Percentiles rank a stretch among this genome's conserved stretches.
Evolutionary conservation across 2,888 invertebrate genomes (phyloP).

Genomic region (Gastracanthus pulcherrimus): DNA sequence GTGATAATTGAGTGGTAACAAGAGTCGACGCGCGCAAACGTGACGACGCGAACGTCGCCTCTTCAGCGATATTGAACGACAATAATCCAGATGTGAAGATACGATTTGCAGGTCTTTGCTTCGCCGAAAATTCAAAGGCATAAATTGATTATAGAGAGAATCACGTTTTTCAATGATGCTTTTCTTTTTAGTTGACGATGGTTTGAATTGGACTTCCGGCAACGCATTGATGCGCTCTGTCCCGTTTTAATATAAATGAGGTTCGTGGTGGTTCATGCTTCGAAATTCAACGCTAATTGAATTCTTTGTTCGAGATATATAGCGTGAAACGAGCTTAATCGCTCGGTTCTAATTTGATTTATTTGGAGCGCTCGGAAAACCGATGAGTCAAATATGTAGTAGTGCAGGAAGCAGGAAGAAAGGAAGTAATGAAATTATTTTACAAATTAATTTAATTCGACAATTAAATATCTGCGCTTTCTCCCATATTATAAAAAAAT

Average conservation of each 20-base stretch:
- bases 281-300: not conserved
- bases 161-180: not conserved
- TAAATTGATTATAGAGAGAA: not conserved
- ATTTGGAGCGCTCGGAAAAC: not conserved
- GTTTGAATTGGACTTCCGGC: not conserved
- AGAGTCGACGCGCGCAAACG: constrained; percentile 2
- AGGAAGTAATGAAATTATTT: not conserved
- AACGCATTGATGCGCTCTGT: no score
- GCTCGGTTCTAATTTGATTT: not conserved
- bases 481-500: no score
- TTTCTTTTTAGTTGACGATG: not conserved
- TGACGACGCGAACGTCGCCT: constrained; percentile 23
- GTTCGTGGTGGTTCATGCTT: not conserved
- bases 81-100: no score
- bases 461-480: not conserved
- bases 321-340: not conserved
- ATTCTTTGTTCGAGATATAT: constrained; percentile 8
- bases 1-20: constrained; percentile 28
- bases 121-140: not conserved
- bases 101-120: no score
- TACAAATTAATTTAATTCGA: not conserved
- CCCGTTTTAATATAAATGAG: constrained; percentile 12
- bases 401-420: not conserved
- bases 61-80: no score
- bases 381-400: not conserved